Evolutionary conservation across 2,113 vertebrate genomes (phyloP).

Genomic region (Eulemur rufifrons): DNA sequence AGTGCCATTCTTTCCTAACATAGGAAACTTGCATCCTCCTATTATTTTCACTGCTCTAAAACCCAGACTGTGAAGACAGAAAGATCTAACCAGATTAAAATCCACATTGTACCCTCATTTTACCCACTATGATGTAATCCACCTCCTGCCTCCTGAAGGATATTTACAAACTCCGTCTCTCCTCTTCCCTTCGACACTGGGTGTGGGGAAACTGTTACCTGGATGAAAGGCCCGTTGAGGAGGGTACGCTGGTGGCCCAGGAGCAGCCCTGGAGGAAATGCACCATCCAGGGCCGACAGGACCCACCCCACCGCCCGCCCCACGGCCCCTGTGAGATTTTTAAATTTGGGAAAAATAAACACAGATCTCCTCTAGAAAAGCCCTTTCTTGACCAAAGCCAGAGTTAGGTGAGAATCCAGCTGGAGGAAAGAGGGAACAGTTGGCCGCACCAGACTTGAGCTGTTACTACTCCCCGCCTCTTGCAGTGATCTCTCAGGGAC

Average conservation of each 20-base stretch:
- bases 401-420: neutral
- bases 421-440: neutral
- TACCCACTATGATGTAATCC: neutral
- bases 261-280: neutral
- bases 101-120: neutral
- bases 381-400: neutral
- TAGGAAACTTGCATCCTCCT: neutral
- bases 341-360: neutral
- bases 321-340: neutral
- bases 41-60: constrained; percentile 31
- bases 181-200: neutral
- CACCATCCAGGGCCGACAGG: neutral
- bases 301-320: neutral
- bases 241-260: neutral
- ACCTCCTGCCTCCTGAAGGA: neutral
- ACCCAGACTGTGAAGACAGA: neutral
- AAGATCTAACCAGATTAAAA: neutral
- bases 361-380: neutral
- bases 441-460: neutral
- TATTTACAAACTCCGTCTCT: neutral
- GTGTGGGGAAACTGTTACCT: neutral
- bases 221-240: neutral
- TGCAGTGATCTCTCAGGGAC: neutral
- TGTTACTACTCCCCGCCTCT: neutral
- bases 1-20: neutral